phyloP scores from a whole-genome alignment of 2,113 vertebrate genomes.

The Pedetes capensis region DNA sequence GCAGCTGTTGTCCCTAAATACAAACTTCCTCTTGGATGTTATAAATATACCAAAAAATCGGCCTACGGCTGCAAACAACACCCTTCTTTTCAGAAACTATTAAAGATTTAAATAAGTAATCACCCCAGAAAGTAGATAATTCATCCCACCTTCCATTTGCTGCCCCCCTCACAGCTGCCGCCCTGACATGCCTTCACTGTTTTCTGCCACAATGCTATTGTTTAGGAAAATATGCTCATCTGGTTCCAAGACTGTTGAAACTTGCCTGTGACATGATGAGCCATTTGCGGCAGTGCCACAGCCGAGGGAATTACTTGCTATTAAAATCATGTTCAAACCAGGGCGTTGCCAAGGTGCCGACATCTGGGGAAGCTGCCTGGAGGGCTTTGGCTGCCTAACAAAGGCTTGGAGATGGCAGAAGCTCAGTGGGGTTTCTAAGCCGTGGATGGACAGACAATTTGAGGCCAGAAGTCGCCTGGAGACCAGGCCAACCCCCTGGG shows the following conservation, averaged over 20 bases:
- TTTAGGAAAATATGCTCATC: slow-evolving; percentile 73
- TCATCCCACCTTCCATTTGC: slow-evolving; percentile 12
- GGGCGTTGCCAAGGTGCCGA: slow-evolving; percentile 81
- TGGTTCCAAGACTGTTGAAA: slow-evolving; percentile 80
- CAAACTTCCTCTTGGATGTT: background rate
- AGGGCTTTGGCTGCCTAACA: slow-evolving; percentile 85
- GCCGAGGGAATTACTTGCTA: slow-evolving; percentile 86
- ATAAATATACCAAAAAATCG: background rate
- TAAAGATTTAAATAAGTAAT: slow-evolving; percentile 64
- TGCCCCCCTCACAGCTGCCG: slow-evolving; percentile 41
- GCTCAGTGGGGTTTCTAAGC: slow-evolving; percentile 80
- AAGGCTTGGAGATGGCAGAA: slow-evolving; percentile 77
- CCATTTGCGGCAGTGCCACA: slow-evolving; percentile 81
- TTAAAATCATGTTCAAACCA: slow-evolving; percentile 85
- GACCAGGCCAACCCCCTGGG: slow-evolving; percentile 20
- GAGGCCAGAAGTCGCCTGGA: slow-evolving; percentile 64
- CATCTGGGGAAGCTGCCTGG: slow-evolving; percentile 83
- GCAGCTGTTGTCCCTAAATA: background rate
- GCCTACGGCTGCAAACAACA: background rate
- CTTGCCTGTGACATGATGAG: slow-evolving; percentile 81
- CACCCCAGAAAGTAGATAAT: background rate
- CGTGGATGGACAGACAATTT: slow-evolving; percentile 64
- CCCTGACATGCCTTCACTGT: slow-evolving; percentile 42
- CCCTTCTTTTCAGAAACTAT: background rate
- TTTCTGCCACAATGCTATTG: slow-evolving; percentile 52